A percentile compares a stretch with the other conserved stretches of the same genome.
Evolutionary conservation across 2,113 vertebrate species (phyloP).

Genomic region (Chionodraco myersi): DNA sequence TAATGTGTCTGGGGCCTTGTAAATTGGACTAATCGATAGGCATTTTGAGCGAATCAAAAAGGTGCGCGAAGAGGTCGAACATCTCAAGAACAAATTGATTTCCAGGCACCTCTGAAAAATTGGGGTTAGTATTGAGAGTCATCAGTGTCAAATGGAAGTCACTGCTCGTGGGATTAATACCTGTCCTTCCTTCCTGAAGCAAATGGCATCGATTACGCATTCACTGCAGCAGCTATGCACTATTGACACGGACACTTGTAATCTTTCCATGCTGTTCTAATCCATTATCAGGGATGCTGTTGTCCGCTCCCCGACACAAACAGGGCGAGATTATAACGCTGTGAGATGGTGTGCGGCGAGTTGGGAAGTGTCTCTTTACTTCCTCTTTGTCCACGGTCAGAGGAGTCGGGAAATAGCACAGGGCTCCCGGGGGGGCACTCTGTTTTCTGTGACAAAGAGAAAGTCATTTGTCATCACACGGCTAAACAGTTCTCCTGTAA

Average conservation of each 20-base stretch:
- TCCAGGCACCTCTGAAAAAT: conserved; percentile 68
- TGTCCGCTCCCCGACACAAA: not conserved
- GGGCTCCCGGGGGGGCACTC: conserved; percentile 59
- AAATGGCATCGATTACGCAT: conserved; percentile 61
- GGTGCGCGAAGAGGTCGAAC: conserved; percentile 66
- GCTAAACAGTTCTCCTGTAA: conserved; percentile 68
- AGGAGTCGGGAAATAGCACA: conserved; percentile 64
- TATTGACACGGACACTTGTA: conserved; percentile 36
- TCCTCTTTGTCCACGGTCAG: conserved; percentile 66
- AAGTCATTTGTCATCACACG: conserved; percentile 68
- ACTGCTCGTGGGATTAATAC: conserved; percentile 63
- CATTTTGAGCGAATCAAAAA: conserved; percentile 75
- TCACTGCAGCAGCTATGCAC: conserved; percentile 36
- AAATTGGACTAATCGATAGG: conserved; percentile 71
- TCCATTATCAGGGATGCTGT: conserved; percentile 32
- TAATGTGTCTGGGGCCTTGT: conserved; percentile 49
- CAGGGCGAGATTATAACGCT: not conserved
- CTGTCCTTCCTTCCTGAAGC: conserved; percentile 49
- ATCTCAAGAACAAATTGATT: conserved; percentile 77
- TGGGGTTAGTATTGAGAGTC: conserved; percentile 71
- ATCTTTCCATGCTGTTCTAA: conserved; percentile 36
- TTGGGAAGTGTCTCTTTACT: conserved; percentile 56
- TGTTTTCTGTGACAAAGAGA: conserved; percentile 68
- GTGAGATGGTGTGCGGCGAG: conserved; percentile 9
- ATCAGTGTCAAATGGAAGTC: conserved; percentile 63